Base-by-base conservation (phyloP, 92 coral and sea anemone genomes). In the Scolanthus callimorphus region DNA sequence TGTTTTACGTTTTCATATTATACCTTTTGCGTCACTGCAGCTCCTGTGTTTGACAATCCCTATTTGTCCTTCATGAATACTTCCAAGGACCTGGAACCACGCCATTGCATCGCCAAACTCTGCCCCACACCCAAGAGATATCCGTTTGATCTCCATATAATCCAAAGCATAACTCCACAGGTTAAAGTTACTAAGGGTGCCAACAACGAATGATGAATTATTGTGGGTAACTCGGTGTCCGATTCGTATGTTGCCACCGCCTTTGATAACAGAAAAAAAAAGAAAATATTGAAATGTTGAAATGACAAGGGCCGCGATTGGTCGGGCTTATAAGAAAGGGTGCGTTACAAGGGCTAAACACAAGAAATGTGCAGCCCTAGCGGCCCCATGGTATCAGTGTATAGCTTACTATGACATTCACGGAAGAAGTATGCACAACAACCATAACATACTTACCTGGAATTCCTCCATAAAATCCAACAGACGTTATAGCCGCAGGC, bases 71-170 rank as follows among this genome's bases (percentile, higher is more conserved):
- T 46, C 4, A 6, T 6, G 15, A 46, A 46, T 20, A 11, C 17
- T 46, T 9, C 4, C 52, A 9, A 20, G 4, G 22, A 34, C 41
- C 41, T 9, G 8, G 4, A 45, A 27, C 84, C 84, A 77, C 20
- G 70, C 31, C 43, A 52, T 51, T 20, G 61, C 71, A 48, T 77
- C 38, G 13, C 84, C 84, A 1, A 28, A 37, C 37, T 69, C 71
- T 20, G 9, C 27, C 1, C 67, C 78, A 70, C 84, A 77, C 9
- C 84, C 84, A 53, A 49, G 39, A 11, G 84, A 69, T 67, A 70
- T 77, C 58, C 78, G 72, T 37, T 59, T 52, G 50, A 77, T 62
- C 30, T 67, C 83, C 28, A 23, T 64, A 20, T 25, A 44, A 11
- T 17, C 53, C 25, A 76, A 27, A 17, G 21, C 15, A 19, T 49